Percentiles rank a stretch among this genome's conserved stretches.
These are phyloP conservation scores for Lutjanus campechanus DNA, from an alignment of 2,797 vertebrate species.

Conservation along the genomic window DNA sequence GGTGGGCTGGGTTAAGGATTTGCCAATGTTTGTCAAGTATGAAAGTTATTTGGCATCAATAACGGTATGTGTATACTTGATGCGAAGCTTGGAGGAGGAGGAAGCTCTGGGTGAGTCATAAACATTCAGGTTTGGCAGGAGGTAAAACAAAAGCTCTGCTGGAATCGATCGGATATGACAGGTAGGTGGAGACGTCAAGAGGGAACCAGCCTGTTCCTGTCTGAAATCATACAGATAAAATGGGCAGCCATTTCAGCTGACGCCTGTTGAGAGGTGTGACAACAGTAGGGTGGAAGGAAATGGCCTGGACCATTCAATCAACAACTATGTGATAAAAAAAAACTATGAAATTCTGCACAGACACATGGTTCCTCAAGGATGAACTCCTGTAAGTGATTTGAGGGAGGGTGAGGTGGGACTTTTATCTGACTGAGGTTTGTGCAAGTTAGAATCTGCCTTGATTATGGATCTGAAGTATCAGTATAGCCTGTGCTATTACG, in stretches of 20 bases:
- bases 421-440: too few species aligned
- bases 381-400: too few species aligned
- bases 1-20: conserved; percentile 58
- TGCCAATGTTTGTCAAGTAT: conserved; percentile 56
- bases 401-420: too few species aligned
- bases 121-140: conserved; percentile 74
- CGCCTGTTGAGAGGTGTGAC: conserved; percentile 47
- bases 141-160: conserved; percentile 65
- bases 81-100: conserved; percentile 45
- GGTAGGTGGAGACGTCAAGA: conserved; percentile 60
- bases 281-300: conserved; percentile 36
- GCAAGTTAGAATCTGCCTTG: too few species aligned
- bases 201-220: conserved; percentile 60
- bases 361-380: background rate
- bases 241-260: conserved; percentile 27
- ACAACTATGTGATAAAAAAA: background rate
- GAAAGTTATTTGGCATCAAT: conserved; percentile 69
- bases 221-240: conserved; percentile 64
- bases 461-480: too few species aligned
- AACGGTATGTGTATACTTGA: conserved; percentile 44
- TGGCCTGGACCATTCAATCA: conserved; percentile 25
- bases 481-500: too few species aligned
- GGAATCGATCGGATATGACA: conserved; percentile 65
- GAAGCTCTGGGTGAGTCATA: conserved; percentile 69
- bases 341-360: background rate